Percentiles rank a stretch among this genome's conserved stretches.
phyloP scores from a whole-genome alignment of 2,113 vertebrate genomes.

The Nestor notabilis region DNA sequence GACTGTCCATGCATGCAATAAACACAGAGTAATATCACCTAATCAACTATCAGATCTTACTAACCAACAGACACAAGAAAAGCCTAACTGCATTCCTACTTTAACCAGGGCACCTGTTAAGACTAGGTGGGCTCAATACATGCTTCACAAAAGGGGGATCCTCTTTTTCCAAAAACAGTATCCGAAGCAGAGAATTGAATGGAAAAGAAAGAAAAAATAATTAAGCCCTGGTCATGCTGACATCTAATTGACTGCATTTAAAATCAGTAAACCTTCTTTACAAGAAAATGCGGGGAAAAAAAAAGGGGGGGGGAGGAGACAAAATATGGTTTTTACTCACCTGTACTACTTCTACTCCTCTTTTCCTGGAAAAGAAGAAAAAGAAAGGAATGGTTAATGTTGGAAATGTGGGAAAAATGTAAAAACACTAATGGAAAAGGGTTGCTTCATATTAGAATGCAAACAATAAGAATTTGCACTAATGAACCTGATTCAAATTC shows the following conservation, averaged over 20 bases:
- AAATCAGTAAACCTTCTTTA: not conserved
- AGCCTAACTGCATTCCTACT: not conserved
- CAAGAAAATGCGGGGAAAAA: not conserved
- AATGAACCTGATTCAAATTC: conserved; percentile 16
- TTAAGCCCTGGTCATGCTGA: not conserved
- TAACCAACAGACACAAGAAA: not conserved
- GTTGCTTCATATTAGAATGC: not conserved
- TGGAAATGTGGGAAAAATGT: not conserved
- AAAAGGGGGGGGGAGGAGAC: too few relatives aligned
- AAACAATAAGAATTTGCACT: not conserved
- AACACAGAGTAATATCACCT: not conserved
- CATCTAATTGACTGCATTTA: not conserved
- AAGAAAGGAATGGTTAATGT: conserved; percentile 28
- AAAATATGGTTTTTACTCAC: conserved; percentile 76
- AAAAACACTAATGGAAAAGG: not conserved
- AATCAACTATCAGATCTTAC: not conserved
- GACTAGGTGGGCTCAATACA: not conserved
- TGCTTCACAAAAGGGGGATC: not conserved
- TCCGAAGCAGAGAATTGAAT: not conserved
- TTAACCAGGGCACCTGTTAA: not conserved
- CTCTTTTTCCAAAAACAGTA: not conserved
- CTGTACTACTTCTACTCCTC: conserved; percentile 96
- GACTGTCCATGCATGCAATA: not conserved
- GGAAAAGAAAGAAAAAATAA: not conserved
- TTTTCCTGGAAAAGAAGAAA: conserved; percentile 83